Evolutionary conservation across 1,140 invertebrate genomes (phyloP).

Genomic region (Littorina saxatilis): DNA sequence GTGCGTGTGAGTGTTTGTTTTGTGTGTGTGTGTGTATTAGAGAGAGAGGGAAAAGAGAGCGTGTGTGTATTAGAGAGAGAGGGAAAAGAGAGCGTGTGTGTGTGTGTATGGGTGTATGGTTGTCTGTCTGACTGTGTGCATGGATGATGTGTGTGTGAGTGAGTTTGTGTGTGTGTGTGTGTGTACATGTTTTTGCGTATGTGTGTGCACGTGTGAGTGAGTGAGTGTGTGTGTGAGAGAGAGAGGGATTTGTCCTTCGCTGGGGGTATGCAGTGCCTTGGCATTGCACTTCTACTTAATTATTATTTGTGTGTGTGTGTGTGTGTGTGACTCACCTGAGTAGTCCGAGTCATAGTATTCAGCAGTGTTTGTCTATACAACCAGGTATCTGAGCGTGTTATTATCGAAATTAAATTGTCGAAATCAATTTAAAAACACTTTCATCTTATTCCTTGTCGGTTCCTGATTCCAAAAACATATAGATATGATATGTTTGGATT

Average conservation of each 20-base stretch:
- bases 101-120: neutral
- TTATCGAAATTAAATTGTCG: no score
- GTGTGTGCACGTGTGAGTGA: neutral
- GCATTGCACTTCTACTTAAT: no score
- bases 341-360: neutral
- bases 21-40: neutral
- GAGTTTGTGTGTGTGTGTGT: neutral
- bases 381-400: no score
- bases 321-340: neutral
- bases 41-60: neutral
- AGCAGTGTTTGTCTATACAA: neutral
- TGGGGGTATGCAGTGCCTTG: no score
- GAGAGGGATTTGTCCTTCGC: no score
- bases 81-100: neutral
- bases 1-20: neutral
- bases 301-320: neutral
- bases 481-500: no score
- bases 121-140: neutral
- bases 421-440: no score
- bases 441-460: no score
- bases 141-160: no score
- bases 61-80: neutral
- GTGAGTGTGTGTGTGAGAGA: neutral
- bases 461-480: no score
- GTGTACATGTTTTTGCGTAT: neutral